Evolutionary conservation across 2,797 vertebrate species (phyloP), one percentile per base, ranked within the genome.

Genomic region (Eulemur coronatus): DNA sequence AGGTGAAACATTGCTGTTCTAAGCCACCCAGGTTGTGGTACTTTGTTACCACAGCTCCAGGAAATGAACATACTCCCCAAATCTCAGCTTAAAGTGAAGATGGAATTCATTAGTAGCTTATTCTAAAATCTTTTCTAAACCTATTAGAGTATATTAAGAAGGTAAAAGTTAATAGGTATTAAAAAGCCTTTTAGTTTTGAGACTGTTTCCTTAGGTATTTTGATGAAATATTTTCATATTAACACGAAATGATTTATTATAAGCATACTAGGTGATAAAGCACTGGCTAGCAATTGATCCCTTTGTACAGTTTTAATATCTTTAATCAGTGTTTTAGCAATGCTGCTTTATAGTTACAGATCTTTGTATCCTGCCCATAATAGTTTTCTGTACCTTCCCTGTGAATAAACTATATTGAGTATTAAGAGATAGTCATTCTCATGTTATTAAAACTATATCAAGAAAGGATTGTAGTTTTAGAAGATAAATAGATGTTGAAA

Each of bases 141-240:
- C 8, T 67, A 0, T 67, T 41, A 41, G 70, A 70, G 52, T 22
- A 12, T 61, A 8, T 65, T 7, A 50, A 63, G 55, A 69, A 87
- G 46, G 33, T 30, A 72, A 59, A 85, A 67, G 26, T 65, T 35
- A 63, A 20, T 70, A 35, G 30, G 14, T 61, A 3, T 78, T 72
- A 33, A 52, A 86, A 75, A 82, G 41, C 30, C 30, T 84, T 96
- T 91, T 91, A 76, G 38, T 65, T 88, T 93, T 84, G 33, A 93
- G 57, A 57, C n/a, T 67, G 35, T 50, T 65, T 84, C 6, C 24
- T 63, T 41, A 59, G 81, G 59, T 70, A 18, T 50, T 92, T 82
- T 61, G 55, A 38, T 86, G 13, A 57, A 80, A 88, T 38, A 52
- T 86, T 96, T 95, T 96, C 55, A 55, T 73, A 17, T 65, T 65